Base-by-base conservation (phyloP, 2,113 vertebrate species). In the Bostrychus sinensis region DNA sequence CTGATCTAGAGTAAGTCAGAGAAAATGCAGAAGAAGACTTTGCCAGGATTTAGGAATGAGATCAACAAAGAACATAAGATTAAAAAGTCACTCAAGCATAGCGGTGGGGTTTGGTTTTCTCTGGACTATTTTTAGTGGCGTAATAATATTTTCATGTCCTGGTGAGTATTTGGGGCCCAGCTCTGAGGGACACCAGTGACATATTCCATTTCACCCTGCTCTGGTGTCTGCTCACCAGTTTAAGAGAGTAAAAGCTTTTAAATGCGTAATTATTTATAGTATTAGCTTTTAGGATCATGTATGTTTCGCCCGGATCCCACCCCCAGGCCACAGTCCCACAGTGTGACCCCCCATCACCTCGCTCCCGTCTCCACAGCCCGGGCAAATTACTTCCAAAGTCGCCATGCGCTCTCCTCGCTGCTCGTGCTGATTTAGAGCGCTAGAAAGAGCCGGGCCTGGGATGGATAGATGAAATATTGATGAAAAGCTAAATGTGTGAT, bases 401-500 rank as follows among this genome's bases (percentile, higher is more conserved):
- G 58, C 38, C 64, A 11, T 12, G 14, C 4, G 11, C 19, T 38
- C 51, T 23, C 39, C 54, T 66, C 48, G 20, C 53, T 59, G 68
- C 65, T 59, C 30, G 48, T 45, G 63, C 76, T 84, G 84, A 88
- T 86, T 85, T 86, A 86, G 69, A 72, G 83, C 74, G 56, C 64
- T 28, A 60, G 46, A 66, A 58, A 66, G 72, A 77, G 80, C 62
- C 26, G 36, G 60, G 77, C 70, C 54, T 6, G 59, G 71, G 73
- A 73, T 72, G 77, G 71, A 84, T 64, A 85, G 80, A 91, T 92
- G 78, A 91, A 91, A 91, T 91, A 89, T 89, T 89, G 86, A 91
- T 92, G 84, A 91, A 91, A 91, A 89, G 85, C 79, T 82, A 88
- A 86, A 89, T 88, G 81, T 88, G 81, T 87, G 88, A 90, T 92